Conservation (phyloP, 2,797 vertebrate species). For the Smutsia temminckii region DNA sequence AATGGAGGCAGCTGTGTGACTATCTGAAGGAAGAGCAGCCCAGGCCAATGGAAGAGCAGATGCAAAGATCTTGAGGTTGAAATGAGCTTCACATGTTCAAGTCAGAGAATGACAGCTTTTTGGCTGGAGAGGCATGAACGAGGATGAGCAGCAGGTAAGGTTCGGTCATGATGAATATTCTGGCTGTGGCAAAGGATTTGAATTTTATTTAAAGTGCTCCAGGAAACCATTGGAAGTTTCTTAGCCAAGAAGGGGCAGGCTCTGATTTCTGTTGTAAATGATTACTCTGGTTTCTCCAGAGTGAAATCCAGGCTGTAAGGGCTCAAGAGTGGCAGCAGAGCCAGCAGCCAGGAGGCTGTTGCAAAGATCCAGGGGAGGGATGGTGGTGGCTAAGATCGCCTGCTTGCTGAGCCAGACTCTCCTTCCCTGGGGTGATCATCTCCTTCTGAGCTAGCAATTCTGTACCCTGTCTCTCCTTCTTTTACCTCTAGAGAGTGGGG, state of each 20-base stretch:
- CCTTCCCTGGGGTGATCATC: neutral
- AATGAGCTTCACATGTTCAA: neutral
- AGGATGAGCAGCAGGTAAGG: neutral
- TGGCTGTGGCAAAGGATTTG: neutral
- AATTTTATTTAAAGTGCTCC: neutral
- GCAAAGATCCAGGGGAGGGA: neutral
- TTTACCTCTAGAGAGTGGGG: neutral
- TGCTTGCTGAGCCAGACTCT: neutral
- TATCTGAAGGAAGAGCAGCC: neutral
- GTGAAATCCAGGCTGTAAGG: neutral
- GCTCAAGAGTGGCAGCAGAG: neutral
- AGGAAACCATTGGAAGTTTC: neutral
- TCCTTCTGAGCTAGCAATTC: neutral
- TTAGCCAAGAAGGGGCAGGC: neutral
- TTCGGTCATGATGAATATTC: neutral
- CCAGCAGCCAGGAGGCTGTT: no score
- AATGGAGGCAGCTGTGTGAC: neutral
- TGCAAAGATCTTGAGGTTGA: neutral
- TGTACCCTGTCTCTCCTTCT: neutral
- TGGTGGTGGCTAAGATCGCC: neutral
- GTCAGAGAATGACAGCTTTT: neutral
- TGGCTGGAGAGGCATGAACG: no score
- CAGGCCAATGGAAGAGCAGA: neutral
- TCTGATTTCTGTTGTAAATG: neutral
- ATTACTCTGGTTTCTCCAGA: neutral